Evolutionary conservation across 2,888 invertebrate species (phyloP).

Genomic region (Drosophila birchii): DNA sequence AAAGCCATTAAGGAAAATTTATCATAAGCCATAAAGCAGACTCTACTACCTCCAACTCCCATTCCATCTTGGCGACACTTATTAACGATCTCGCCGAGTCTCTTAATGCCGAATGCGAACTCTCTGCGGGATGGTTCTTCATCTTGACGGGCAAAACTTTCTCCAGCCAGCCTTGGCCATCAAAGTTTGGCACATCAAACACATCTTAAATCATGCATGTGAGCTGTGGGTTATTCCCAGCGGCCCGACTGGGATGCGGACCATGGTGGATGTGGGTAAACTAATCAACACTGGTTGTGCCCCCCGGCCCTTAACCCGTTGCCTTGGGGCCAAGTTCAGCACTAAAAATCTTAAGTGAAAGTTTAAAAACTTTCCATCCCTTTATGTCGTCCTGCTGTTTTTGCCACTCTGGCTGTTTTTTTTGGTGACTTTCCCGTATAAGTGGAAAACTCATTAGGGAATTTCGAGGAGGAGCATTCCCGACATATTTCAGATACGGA

Average conservation of each 20-base stretch:
- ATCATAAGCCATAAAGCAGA: conserved; percentile 30
- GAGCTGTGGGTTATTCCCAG: conserved; percentile 62
- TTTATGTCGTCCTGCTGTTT: conserved; percentile 38
- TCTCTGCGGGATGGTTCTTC: conserved; percentile 36
- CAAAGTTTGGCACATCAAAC: conserved; percentile 58
- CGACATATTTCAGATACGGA: conserved; percentile 63
- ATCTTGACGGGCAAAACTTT: conserved; percentile 58
- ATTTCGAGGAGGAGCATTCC: conserved; percentile 60
- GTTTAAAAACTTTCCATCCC: conserved; percentile 56
- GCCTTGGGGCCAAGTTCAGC: conserved; percentile 35
- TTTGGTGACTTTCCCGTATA: conserved; percentile 1
- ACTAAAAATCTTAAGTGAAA: conserved; percentile 68
- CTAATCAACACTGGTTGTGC: conserved; percentile 61
- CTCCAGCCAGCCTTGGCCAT: conserved; percentile 62
- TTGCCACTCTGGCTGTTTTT: conserved; percentile 15
- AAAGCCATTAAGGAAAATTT: conserved; percentile 37
- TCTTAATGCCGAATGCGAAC: conserved; percentile 45
- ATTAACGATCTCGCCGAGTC: conserved; percentile 47
- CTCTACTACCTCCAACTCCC: not conserved
- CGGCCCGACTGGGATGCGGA: conserved; percentile 34
- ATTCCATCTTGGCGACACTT: conserved; percentile 20
- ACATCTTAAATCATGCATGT: conserved; percentile 71
- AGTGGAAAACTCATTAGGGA: conserved; percentile 68
- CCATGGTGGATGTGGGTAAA: conserved; percentile 52
- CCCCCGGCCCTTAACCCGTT: conserved; percentile 18